A percentile compares a stretch with the other conserved stretches of the same genome.
These are phyloP conservation scores for Heliconius sara DNA, from an alignment of 2,888 invertebrate species.

Conservation along the genomic window DNA sequence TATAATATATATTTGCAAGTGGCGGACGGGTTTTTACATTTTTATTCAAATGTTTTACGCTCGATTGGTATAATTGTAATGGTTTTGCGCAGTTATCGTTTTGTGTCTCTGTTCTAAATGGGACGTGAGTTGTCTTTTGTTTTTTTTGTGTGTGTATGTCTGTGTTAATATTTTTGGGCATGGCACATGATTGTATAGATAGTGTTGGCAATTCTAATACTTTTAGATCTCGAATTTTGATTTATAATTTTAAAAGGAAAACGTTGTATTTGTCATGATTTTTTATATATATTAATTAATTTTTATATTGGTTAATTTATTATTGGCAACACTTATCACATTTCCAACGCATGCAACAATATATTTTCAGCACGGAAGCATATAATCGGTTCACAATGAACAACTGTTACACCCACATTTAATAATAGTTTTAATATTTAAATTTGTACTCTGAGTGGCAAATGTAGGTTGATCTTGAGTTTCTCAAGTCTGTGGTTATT, in stretches of 20 bases:
- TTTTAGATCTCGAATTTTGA: background rate
- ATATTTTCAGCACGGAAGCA: conserved; percentile 38
- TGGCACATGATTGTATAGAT: conserved; percentile 4
- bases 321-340: conserved; percentile 20
- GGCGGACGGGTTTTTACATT: conserved; percentile 30
- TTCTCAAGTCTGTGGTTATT: background rate
- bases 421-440: conserved; percentile 30
- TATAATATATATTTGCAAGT: conserved; percentile 27
- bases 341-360: conserved; percentile 41
- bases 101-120: conserved; percentile 37
- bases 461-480: conserved; percentile 31
- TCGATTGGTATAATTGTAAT: conserved; percentile 30
- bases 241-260: background rate
- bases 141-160: background rate
- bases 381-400: conserved; percentile 34
- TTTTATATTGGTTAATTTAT: background rate
- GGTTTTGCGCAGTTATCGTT: conserved; percentile 26
- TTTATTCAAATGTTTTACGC: background rate
- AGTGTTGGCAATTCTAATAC: conserved; percentile 19
- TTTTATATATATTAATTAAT: background rate
- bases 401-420: conserved; percentile 36
- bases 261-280: too few relatives aligned
- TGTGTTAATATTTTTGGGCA: conserved; percentile 20
- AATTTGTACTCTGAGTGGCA: conserved; percentile 39
- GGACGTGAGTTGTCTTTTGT: conserved; percentile 44